These are phyloP conservation scores for Xenus cinereus DNA, from an alignment of 2,113 vertebrate species.

Conservation along the genomic window DNA sequence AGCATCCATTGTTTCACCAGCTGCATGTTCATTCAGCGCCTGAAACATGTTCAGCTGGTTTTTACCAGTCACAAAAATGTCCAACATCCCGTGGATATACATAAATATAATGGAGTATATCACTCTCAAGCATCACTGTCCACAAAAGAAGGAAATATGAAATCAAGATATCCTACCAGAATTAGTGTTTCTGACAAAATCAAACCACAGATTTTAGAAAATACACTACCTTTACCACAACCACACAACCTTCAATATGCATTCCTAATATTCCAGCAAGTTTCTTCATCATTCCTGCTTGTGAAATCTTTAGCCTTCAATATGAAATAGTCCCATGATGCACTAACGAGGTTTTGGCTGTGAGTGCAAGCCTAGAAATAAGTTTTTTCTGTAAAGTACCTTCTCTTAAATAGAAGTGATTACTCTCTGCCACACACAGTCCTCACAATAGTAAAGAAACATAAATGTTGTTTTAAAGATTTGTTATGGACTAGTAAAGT, in stretches of 20 bases:
- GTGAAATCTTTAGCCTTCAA: background rate
- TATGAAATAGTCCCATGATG: background rate
- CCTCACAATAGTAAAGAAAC: background rate
- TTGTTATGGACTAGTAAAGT: background rate
- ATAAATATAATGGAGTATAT: background rate
- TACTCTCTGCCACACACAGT: background rate
- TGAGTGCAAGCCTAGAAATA: background rate
- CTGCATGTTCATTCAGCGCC: background rate
- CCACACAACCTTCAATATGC: background rate
- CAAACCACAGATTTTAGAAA: background rate
- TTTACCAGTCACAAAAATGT: background rate
- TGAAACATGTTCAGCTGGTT: background rate
- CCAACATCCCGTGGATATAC: background rate
- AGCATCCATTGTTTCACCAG: background rate
- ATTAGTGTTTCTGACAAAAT: background rate
- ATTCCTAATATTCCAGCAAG: background rate
- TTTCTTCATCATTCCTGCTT: background rate
- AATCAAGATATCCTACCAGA: background rate
- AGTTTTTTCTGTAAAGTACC: background rate
- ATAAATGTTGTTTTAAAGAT: background rate
- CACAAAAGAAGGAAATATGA: background rate
- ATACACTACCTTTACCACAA: background rate
- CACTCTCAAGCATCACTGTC: background rate
- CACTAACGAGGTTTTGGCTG: background rate
- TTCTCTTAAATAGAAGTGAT: background rate